These are phyloP conservation scores for Grallaria varia DNA, from an alignment of 2,113 vertebrate species.

Conservation along the genomic window DNA sequence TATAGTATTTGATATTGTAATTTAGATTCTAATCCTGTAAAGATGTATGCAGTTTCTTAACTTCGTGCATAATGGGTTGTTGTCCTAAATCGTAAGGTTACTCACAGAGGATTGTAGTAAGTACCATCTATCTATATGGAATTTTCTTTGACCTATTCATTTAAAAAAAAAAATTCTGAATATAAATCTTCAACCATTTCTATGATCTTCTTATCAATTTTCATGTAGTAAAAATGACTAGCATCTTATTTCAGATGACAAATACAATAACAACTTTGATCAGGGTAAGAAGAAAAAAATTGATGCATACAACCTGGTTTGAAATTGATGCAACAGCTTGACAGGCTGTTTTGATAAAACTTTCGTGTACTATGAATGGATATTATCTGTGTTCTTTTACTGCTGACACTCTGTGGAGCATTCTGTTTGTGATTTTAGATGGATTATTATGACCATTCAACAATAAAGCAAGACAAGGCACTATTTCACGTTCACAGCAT, in stretches of 20 bases:
- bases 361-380: slow-evolving; percentile 17
- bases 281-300: neutral
- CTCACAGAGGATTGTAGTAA: neutral
- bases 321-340: slow-evolving; percentile 26
- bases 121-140: neutral
- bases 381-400: slow-evolving; percentile 38
- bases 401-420: neutral
- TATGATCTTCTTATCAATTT: neutral
- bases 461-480: neutral
- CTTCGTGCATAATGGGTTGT: neutral
- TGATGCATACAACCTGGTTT: neutral
- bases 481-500: neutral
- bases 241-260: slow-evolving; percentile 3
- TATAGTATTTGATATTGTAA: neutral
- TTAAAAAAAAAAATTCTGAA: neutral
- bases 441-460: slow-evolving; percentile 5
- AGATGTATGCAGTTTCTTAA: neutral
- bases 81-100: neutral
- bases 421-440: slow-evolving; percentile 26
- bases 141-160: neutral
- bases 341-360: slow-evolving; percentile 22
- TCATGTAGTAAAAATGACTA: neutral
- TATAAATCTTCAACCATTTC: neutral
- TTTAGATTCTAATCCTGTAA: neutral
- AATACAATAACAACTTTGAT: neutral